Evolutionary conservation across 2,113 vertebrate genomes (phyloP).

Genomic region (Pontoporia blainvillei): DNA sequence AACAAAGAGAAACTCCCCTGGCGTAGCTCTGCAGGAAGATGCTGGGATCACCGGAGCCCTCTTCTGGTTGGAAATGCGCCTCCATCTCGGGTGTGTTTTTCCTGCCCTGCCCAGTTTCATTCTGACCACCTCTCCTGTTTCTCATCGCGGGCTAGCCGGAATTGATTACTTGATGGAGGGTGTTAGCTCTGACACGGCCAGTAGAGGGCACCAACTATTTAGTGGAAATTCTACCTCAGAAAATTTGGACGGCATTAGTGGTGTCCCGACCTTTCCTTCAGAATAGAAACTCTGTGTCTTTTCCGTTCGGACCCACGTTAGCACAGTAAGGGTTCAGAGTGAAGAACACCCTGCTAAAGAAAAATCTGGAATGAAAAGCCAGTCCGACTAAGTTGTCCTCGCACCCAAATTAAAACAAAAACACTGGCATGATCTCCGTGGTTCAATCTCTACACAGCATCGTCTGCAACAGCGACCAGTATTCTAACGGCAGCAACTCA

Average conservation of each 20-base stretch:
- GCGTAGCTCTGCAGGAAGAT: not conserved
- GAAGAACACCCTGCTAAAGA: not conserved
- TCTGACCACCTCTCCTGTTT: not conserved
- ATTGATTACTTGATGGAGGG: fast-evolving
- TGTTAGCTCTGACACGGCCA: not conserved
- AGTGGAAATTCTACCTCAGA: not conserved
- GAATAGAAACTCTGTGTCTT: not conserved
- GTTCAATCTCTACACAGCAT: fast-evolving
- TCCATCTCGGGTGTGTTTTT: too few species aligned
- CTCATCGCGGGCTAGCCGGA: not conserved
- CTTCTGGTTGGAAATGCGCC: not conserved
- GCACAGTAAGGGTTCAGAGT: not conserved
- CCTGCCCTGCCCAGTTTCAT: not conserved
- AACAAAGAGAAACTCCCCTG: not conserved
- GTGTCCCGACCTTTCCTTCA: not conserved
- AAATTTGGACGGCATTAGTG: too few species aligned
- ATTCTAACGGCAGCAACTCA: fast-evolving
- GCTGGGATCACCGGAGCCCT: not conserved
- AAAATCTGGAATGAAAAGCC: not conserved
- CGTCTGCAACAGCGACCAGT: fast-evolving
- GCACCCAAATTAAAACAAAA: not conserved
- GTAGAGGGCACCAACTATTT: slow-evolving; percentile 55
- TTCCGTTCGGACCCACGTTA: not conserved
- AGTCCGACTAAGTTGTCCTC: not conserved
- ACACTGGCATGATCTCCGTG: not conserved